These are phyloP conservation scores for Drosophila tsacasi DNA, from an alignment of 1,140 invertebrate genomes.

Conservation along the genomic window DNA sequence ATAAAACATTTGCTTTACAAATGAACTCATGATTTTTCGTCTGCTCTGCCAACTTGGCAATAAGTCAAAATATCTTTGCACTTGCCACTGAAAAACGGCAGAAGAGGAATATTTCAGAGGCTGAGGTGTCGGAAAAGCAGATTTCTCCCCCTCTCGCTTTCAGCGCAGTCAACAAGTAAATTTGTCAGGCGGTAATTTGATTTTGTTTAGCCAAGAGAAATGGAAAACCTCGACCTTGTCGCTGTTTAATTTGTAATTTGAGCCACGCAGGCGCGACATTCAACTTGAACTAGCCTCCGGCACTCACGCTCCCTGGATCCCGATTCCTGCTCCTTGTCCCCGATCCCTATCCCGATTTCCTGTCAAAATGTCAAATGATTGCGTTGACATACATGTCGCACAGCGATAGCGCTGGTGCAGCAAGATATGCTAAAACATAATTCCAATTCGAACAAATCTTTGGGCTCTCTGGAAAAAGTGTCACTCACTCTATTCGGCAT, in stretches of 20 bases:
- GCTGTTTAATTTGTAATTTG: conserved; percentile 63
- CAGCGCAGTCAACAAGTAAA: conserved; percentile 42
- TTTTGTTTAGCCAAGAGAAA: conserved; percentile 46
- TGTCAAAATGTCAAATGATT: conserved; percentile 84
- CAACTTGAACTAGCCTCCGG: conserved; percentile 50
- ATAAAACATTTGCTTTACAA: conserved; percentile 22
- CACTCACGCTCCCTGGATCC: conserved; percentile 18
- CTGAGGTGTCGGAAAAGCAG: conserved; percentile 7
- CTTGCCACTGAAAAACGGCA: not conserved
- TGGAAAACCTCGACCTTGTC: conserved; percentile 11
- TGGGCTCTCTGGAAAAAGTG: conserved; percentile 41
- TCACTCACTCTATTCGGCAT: conserved; percentile 49
- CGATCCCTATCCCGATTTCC: conserved; percentile 15
- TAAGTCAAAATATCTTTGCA: conserved; percentile 46
- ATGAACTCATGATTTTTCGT: not conserved
- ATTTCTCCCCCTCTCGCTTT: not conserved
- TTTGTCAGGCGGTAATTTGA: conserved; percentile 54
- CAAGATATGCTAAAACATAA: conserved; percentile 49
- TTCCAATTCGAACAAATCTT: conserved; percentile 49
- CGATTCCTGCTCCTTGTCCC: not conserved
- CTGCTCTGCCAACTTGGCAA: conserved; percentile 26
- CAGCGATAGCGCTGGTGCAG: conserved; percentile 35
- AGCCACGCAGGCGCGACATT: conserved; percentile 52
- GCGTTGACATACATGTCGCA: conserved; percentile 66
- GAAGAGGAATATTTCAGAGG: not conserved